Evolutionary conservation across 2,797 vertebrate species (phyloP), one percentile per base, ranked within the genome.

Genomic region (Acrossocheilus wenchowensis): DNA sequence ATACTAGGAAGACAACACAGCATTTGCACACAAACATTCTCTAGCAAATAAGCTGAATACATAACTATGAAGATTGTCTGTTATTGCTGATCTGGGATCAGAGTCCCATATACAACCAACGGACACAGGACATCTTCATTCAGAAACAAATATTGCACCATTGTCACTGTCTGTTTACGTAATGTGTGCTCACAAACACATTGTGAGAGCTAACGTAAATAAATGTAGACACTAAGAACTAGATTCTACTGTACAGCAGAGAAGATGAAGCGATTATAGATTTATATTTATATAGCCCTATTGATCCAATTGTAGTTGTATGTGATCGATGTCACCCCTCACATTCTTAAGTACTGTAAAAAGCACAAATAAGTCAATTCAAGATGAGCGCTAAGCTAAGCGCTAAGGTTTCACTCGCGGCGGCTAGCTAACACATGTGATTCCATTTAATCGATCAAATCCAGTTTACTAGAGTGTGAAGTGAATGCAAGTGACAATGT

Each of bases 91-190:
- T 95, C 91, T 86, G 89, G 93, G 94, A 93, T 79, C 86, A 82
- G 26, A 50, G 82, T 93, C 93, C 93, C 90, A 75, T 92, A 92
- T 90, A 92, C 90, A 89, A 95, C 92, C 93, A 95, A 95, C 93
- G 88, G 86, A 93, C 92, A 94, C 94, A 90, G 90, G 90, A 94
- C 93, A 94, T 93, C 94, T 93, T 95, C 93, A 94, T 92, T 89
- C 34, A 43, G 69, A 93, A 94, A 92, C 91, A 93, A 91, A 94
- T 95, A 96, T 96, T 96, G 94, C 94, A 96, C 95, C 93, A 91
- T 94, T 93, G 95, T 95, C 94, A 95, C 94, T 94, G 95, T 96
- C 94, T 95, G 94, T 90, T 95, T 92, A 94, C 93, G 91, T 92
- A 89, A 87, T 90, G 88, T 91, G 92, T 93, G 90, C 89, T 89